Evolutionary conservation across 1,140 invertebrate genomes (phyloP).

Genomic region (Drosophila rufa): DNA sequence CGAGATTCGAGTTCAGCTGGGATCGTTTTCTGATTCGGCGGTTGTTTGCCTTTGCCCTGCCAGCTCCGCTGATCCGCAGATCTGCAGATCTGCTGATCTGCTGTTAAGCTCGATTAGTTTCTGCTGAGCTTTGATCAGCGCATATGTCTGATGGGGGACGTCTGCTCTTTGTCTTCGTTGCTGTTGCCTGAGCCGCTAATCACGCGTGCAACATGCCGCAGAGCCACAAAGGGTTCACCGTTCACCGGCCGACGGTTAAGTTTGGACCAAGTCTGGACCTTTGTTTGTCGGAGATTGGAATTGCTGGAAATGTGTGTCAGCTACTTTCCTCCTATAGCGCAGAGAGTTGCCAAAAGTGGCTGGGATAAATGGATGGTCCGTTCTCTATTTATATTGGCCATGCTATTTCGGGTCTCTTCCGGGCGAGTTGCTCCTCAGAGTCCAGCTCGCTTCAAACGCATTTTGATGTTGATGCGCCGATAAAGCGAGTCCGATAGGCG

Average conservation of each 20-base stretch:
- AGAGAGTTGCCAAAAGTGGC: background rate
- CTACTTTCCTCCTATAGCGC: slow-evolving; percentile 16
- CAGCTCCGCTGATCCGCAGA: slow-evolving; percentile 30
- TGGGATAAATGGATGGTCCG: background rate
- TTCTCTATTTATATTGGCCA: slow-evolving; percentile 11
- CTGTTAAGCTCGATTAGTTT: slow-evolving; percentile 54
- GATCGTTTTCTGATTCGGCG: slow-evolving; percentile 20
- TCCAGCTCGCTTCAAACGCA: slow-evolving; percentile 3
- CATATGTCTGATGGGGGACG: slow-evolving; percentile 73
- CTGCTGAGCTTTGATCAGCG: slow-evolving; percentile 53
- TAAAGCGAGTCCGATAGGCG: slow-evolving; percentile 38
- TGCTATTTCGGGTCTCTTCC: background rate
- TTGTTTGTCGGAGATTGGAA: slow-evolving; percentile 32
- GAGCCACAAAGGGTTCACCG: slow-evolving; percentile 56
- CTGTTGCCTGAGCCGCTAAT: slow-evolving; percentile 58
- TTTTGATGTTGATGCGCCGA: slow-evolving; percentile 33
- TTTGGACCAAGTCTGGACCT: slow-evolving; percentile 13
- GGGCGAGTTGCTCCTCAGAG: background rate
- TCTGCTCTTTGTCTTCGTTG: slow-evolving; percentile 31
- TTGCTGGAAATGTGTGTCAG: slow-evolving; percentile 51
- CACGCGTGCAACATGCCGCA: slow-evolving; percentile 77
- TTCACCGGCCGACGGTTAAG: slow-evolving; percentile 13
- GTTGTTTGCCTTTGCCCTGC: slow-evolving; percentile 33
- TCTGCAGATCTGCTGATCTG: slow-evolving; percentile 34
- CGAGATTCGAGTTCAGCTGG: slow-evolving; percentile 15